Percentiles rank a stretch among this genome's conserved stretches.
These are phyloP conservation scores for Chalcis sispes DNA, from an alignment of 2,888 invertebrate species.

Conservation along the genomic window DNA sequence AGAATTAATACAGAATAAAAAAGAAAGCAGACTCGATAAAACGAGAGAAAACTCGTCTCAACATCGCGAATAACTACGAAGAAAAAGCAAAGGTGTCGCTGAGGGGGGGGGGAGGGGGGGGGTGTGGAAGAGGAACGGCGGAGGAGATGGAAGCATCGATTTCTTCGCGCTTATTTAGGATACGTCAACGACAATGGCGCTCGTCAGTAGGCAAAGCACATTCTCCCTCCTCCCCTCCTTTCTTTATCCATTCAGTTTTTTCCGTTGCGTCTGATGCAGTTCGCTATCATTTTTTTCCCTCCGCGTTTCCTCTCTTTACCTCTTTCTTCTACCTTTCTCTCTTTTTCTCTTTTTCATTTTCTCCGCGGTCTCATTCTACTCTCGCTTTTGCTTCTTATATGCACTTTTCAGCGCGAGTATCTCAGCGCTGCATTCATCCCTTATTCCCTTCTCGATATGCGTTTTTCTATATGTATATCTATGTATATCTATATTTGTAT, in stretches of 20 bases:
- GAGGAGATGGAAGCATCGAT: conserved; percentile 56
- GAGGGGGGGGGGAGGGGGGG: too few relatives aligned
- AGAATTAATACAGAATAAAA: too few relatives aligned
- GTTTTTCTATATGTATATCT: too few relatives aligned
- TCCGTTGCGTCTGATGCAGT: too few relatives aligned
- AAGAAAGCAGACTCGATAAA: not conserved
- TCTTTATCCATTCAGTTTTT: not conserved
- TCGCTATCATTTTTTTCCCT: not conserved
- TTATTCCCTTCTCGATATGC: conserved; percentile 26
- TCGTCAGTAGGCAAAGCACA: conserved; percentile 52
- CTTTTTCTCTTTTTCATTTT: conserved; percentile 10
- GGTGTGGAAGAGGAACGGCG: conserved; percentile 29
- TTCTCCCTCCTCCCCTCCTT: conserved; percentile 16
- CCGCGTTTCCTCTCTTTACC: conserved; percentile 35
- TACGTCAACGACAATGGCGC: conserved; percentile 58
- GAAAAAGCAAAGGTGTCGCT: too few relatives aligned
- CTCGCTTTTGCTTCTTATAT: too few relatives aligned
- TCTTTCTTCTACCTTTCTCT: not conserved
- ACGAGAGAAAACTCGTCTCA: not conserved
- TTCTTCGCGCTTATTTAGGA: conserved; percentile 57
- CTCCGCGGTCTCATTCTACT: not conserved
- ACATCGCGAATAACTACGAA: too few relatives aligned
- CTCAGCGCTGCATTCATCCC: conserved; percentile 4
- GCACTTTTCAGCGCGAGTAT: conserved; percentile 23
- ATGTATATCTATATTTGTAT: not conserved